A percentile compares a stretch with the other conserved stretches of the same genome.
These are phyloP conservation scores for Lordiphosa clarofinis DNA, from an alignment of 1,140 invertebrate genomes.

Conservation along the genomic window DNA sequence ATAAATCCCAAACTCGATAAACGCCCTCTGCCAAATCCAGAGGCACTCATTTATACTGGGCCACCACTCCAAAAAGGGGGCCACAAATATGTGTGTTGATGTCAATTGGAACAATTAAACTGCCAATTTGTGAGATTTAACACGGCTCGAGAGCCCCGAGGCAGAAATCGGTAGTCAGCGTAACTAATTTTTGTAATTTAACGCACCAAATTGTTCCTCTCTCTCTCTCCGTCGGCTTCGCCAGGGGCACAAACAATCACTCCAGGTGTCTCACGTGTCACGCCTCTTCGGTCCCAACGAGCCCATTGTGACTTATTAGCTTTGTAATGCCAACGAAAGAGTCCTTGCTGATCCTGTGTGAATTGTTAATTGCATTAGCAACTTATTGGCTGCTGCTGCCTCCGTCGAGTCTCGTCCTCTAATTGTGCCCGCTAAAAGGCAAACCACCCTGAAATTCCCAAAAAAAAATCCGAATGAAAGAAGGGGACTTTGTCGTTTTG, in stretches of 20 bases:
- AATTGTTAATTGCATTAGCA: constrained; percentile 76
- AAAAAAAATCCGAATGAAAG: neutral
- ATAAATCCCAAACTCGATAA: constrained; percentile 39
- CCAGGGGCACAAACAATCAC: constrained; percentile 56
- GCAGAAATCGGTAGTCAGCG: constrained; percentile 25
- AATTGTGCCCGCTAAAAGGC: constrained; percentile 38
- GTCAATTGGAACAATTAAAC: constrained; percentile 77
- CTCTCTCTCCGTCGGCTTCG: neutral
- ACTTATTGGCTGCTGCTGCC: constrained; percentile 66
- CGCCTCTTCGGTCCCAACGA: constrained; percentile 48
- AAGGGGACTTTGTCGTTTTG: constrained; percentile 10
- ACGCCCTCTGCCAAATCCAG: constrained; percentile 46
- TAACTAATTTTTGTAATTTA: constrained; percentile 76
- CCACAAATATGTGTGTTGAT: constrained; percentile 41
- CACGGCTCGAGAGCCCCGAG: constrained; percentile 47
- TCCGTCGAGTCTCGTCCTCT: constrained; percentile 38
- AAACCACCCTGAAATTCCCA: constrained; percentile 22
- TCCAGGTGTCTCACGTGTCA: constrained; percentile 79
- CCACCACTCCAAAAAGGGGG: constrained; percentile 36
- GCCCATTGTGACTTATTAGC: constrained; percentile 56
- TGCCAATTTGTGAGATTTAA: constrained; percentile 66
- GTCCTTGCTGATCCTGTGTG: constrained; percentile 34
- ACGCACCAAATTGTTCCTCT: constrained; percentile 74
- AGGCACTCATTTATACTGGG: constrained; percentile 25
- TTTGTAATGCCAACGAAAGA: constrained; percentile 11